Evolutionary conservation across 2,797 vertebrate genomes (phyloP), one percentile per base, ranked within the genome.

Genomic region (Anguilla marmorata): DNA sequence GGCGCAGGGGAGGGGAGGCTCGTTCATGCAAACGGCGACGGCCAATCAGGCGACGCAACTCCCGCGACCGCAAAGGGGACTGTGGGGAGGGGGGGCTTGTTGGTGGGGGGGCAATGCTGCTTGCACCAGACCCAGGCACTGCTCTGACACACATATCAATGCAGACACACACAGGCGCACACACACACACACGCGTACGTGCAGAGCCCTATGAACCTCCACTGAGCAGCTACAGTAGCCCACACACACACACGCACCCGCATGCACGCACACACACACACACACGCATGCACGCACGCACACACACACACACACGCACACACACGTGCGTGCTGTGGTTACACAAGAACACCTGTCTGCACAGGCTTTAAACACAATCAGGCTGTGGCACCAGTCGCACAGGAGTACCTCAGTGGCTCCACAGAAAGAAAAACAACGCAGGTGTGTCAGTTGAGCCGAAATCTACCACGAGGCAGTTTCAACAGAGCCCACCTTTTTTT

Each of bases 1-100:
- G 88, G 87, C 88, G 27, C n/a, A 66, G 58, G 86, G 79, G 86
- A 37, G 58, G 72, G 79, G 21, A 66, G 56, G 58, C 58, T 56
- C 27, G 50, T 80, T 86, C 86, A 79, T 79, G 86, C 14, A 33
- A 56, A 56, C 50, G 50, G 48, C 66, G 24, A 21, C 30, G 14
- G 30, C 66, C 69, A 86, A 79, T 86, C 69, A 79, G 50, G 5
- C 12, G 83, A 50, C 19, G 4, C 9, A 41, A 52, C 83, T 85
- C 54, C 48, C n/a, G 27, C 24, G 11, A 54, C 27, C n/a, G 27
- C 1, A 12, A 16, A 14, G 79, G 8, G 41, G 80, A 11, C 80
- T 3, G 41, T 16, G 45, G 83, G 52, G 52, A 2, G 82, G 82
- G 27, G 82, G 66, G 9, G 66, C 2, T 33, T 2, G 69, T 19